phyloP scores from a whole-genome alignment of 2,888 invertebrate species.

The Cremastinae sp. region DNA sequence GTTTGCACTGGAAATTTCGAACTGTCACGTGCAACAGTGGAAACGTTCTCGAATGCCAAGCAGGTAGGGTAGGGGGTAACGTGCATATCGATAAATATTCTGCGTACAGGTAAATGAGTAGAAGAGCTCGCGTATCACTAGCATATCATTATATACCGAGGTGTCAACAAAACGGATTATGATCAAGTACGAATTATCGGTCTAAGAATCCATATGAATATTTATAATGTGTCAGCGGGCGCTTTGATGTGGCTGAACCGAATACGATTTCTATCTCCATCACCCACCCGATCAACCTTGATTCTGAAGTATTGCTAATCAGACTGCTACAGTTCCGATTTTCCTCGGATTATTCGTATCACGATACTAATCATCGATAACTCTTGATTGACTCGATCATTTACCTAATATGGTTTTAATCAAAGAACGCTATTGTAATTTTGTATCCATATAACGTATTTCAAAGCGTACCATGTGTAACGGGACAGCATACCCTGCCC shows the following conservation, averaged over 20 bases:
- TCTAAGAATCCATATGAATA: constrained; percentile 14
- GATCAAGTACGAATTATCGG: neutral
- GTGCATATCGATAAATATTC: neutral
- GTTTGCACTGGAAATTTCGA: constrained; percentile 37
- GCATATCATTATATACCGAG: constrained; percentile 4
- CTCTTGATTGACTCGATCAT: neutral
- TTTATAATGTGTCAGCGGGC: constrained; percentile 20
- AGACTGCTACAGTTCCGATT: neutral
- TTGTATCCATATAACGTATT: too few relatives aligned
- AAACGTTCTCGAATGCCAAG: constrained; percentile 21
- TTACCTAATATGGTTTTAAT: too few relatives aligned
- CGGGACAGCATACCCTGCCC: too few relatives aligned
- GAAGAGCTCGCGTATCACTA: neutral
- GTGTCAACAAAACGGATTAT: constrained; percentile 14
- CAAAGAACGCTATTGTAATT: too few relatives aligned
- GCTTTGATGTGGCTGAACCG: constrained; percentile 26
- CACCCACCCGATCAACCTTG: too few relatives aligned
- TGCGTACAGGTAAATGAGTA: neutral
- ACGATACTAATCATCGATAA: too few relatives aligned
- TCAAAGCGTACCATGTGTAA: too few relatives aligned
- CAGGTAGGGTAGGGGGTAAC: neutral
- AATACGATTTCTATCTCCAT: neutral
- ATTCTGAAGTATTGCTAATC: too few relatives aligned
- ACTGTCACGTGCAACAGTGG: constrained; percentile 37
- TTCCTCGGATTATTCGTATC: too few relatives aligned